A percentile compares a stretch with the other conserved stretches of the same genome.
Evolutionary conservation across 2,797 vertebrate genomes (phyloP).

Genomic region (Trematomus bernacchii): DNA sequence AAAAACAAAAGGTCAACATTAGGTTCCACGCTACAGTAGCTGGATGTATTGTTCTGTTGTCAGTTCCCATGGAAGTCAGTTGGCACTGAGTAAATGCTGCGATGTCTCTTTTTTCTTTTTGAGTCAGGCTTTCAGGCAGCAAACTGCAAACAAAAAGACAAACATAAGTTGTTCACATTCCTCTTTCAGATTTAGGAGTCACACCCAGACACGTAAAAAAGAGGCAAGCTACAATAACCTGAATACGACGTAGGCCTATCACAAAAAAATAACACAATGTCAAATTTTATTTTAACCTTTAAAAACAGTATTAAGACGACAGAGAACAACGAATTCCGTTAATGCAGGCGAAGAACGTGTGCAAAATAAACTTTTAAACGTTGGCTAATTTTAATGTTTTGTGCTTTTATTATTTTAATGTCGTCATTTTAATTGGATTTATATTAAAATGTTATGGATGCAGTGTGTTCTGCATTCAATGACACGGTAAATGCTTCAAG

Average conservation of each 20-base stretch:
- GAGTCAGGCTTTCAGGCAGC: constrained; percentile 66
- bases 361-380: background rate
- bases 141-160: constrained; percentile 55
- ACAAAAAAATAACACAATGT: background rate
- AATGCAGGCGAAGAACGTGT: background rate
- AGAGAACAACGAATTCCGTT: too few relatives aligned
- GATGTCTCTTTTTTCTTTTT: constrained; percentile 53
- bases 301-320: too few relatives aligned
- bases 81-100: constrained; percentile 37
- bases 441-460: background rate
- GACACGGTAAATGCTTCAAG: background rate
- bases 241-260: background rate
- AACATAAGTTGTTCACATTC: constrained; percentile 28
- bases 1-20: background rate
- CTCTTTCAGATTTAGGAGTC: constrained; percentile 12
- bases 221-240: background rate
- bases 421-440: background rate
- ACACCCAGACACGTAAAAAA: constrained; percentile 21
- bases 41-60: constrained; percentile 26
- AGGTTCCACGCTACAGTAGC: background rate
- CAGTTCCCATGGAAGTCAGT: constrained; percentile 61
- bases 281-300: background rate
- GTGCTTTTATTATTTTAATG: background rate
- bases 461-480: background rate
- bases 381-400: background rate